Base-by-base conservation (phyloP, 2,888 invertebrate species). In the Dryococelus australis region DNA sequence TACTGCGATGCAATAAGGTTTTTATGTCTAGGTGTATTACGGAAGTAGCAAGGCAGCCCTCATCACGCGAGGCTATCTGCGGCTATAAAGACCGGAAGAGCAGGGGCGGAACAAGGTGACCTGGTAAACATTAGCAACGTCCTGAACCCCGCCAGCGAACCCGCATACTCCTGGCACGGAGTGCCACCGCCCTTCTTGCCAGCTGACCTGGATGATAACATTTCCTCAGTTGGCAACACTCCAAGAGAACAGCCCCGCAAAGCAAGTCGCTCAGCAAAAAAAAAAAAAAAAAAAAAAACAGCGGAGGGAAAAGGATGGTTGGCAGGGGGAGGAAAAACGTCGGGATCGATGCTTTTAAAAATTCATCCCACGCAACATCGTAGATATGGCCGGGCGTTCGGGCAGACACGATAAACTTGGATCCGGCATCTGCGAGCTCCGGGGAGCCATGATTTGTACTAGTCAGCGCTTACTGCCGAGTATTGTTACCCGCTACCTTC, bases 181-280 rank as follows among this genome's bases (percentile, higher is more conserved):
- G 24, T 65, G 20, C 65, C 65, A 65, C 65, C 65, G n/a, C 20
- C 65, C 20, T 20, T 0, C 65, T 65, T n/a, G 65, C 65, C 65
- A 65, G n/a, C 65, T 65, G 65, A 65, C 65, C 65, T n/a, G 65
- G 65, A 65, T 65, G 65, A 65, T 65, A 65, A 65, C 65, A 65
- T 65, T 65, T 65, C 65, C 65, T 65, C 65, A 65, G 65, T 65
- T 65, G 65, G 65, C 65, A 65, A 65, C 65, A 65, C n/a, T 65
- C 65, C 65, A 65, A 65, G 65, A 65, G 16, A 65, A 65, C 65
- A 65, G 65, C 65, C 65, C 65, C 1, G 65, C 65, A n/a, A 65
- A 8, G 65, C 13, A 65, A 65, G 65, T n/a, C 65, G 65, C n/a
- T 10, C 65, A 10, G 8, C 13, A 3, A 65, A 8, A 2, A 16